These are phyloP conservation scores for Stenoptilia bipunctidactyla DNA, from an alignment of 2,888 invertebrate species.

Conservation along the genomic window DNA sequence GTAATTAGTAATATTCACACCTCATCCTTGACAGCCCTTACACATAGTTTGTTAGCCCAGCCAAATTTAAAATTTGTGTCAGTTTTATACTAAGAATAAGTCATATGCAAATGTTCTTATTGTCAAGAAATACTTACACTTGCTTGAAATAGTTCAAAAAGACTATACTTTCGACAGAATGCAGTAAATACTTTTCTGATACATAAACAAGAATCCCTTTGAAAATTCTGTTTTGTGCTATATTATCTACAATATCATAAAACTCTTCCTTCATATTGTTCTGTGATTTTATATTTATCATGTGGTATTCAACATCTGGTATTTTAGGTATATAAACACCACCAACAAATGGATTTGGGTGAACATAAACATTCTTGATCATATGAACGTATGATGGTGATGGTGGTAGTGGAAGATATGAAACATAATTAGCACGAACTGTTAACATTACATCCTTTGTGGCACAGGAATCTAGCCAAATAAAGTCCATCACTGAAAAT, in stretches of 20 bases:
- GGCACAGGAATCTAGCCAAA: slow-evolving; percentile 32
- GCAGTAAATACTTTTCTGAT: slow-evolving; percentile 49
- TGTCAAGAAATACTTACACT: slow-evolving; percentile 51
- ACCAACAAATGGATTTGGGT: slow-evolving; percentile 31
- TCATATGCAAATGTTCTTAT: no score
- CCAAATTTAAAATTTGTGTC: no score
- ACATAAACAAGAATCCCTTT: slow-evolving; percentile 53
- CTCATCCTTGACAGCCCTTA: no score
- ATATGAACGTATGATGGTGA: slow-evolving; percentile 34
- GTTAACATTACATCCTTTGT: slow-evolving; percentile 48
- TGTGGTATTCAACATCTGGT: slow-evolving; percentile 45
- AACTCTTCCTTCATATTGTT: slow-evolving; percentile 28
- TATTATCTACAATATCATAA: slow-evolving; percentile 28
- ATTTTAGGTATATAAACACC: slow-evolving; percentile 50
- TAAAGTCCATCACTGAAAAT: slow-evolving; percentile 49
- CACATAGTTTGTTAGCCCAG: no score
- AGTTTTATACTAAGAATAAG: no score
- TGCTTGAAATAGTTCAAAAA: slow-evolving; percentile 46
- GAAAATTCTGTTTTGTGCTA: slow-evolving; percentile 34
- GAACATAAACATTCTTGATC: slow-evolving; percentile 23
- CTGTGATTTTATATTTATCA: slow-evolving; percentile 35
- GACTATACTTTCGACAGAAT: slow-evolving; percentile 42
- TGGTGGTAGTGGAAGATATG: slow-evolving; percentile 38
- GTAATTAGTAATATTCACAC: no score
- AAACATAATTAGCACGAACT: slow-evolving; percentile 32